Evolutionary conservation across 2,888 invertebrate species (phyloP), one percentile per base, ranked within the genome.

Genomic region (Dendrolimus pini): DNA sequence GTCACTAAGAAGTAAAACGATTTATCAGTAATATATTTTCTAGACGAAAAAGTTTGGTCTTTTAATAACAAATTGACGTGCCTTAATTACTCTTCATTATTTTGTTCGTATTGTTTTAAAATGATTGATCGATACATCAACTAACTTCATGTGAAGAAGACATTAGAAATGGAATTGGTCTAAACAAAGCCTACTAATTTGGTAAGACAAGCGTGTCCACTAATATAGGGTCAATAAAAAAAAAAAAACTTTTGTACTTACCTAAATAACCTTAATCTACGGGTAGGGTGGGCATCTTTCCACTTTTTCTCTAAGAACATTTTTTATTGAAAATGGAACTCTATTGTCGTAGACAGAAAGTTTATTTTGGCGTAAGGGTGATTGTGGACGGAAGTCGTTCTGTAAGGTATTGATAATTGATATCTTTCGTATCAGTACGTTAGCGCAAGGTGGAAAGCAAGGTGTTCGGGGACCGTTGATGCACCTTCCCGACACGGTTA

Each of bases 201-300:
- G 78, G 72, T 74, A 77, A 82, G 88, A 89, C 89, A 90, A 87
- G 74, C 90, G 88, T 90, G 77, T 85, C 86, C 84, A 82, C 86
- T 84, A 80, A 84, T 80, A 85, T 72, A 84, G 72, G 75, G 47
- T 75, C 72, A 73, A 79, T 81, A 84, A 84, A 83, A 83, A 83
- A 84, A 84, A 83, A 83, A 83, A 79, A 77, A 69, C 67, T 69
- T 75, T 80, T 82, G 78, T 83, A 86, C 77, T 83, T 82, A 80
- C 82, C 82, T 83, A 83, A 85, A 85, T 85, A 82, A 85, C 79
- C 72, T 75, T 81, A 84, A 86, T 83, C 82, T 82, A 82, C 78
- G 78, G 78, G 75, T 80, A 77, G 83, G 85, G 86, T 85, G 75
- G 81, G 77, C 75, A 82, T 83, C 82, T 82, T 84, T 85, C 80